Evolutionary conservation across 1,140 invertebrate genomes (phyloP).

Genomic region (Musca vetustissima): DNA sequence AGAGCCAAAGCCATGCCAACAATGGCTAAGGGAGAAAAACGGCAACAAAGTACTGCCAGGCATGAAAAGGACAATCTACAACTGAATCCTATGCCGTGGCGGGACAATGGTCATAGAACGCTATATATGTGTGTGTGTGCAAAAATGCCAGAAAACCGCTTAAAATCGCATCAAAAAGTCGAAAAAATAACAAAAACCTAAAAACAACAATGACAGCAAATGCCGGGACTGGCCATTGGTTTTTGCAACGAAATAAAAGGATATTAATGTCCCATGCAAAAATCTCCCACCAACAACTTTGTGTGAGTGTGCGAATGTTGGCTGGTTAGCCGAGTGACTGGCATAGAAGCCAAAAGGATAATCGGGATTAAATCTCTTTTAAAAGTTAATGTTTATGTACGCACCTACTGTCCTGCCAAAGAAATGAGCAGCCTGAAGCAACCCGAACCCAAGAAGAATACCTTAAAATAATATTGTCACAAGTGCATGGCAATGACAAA

Average conservation of each 20-base stretch:
- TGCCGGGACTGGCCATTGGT: neutral
- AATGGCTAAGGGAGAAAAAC: neutral
- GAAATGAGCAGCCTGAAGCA: neutral
- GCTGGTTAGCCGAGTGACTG: no score
- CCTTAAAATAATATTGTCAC: constrained; percentile 30
- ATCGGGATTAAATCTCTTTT: constrained; percentile 34
- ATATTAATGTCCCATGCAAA: neutral
- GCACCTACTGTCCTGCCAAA: constrained; percentile 26
- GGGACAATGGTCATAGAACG: no score
- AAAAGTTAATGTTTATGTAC: constrained; percentile 34
- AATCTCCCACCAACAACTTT: neutral
- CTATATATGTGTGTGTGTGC: neutral
- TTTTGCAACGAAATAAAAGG: neutral
- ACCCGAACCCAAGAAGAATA: neutral
- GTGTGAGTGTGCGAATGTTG: neutral
- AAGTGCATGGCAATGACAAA: constrained; percentile 21
- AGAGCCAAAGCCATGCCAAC: constrained; percentile 2
- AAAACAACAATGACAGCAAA: constrained; percentile 1
- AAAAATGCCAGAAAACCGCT: neutral
- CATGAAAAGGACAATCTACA: neutral
- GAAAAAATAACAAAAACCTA: constrained; percentile 14
- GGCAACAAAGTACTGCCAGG: constrained; percentile 13
- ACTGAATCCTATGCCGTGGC: no score
- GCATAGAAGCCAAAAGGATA: constrained; percentile 29
- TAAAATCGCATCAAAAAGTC: constrained; percentile 33